These are phyloP conservation scores for Microvelia longipes DNA, from an alignment of 1,140 invertebrate species.

Conservation along the genomic window DNA sequence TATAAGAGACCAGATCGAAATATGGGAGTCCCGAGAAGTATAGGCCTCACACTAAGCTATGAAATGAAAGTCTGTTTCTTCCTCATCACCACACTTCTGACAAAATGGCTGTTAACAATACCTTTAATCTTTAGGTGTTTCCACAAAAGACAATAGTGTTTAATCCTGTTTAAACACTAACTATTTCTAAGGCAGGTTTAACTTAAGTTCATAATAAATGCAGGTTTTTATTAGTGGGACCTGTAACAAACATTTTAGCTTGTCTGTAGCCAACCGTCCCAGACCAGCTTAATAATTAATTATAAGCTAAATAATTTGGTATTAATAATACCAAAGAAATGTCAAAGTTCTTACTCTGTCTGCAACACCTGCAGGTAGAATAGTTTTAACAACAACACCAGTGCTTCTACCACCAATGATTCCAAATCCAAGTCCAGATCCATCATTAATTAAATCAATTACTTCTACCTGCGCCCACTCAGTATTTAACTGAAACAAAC, in stretches of 20 bases:
- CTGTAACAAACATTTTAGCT: neutral
- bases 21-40: too few species aligned
- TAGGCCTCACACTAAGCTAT: too few species aligned
- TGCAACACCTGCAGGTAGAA: constrained; percentile 78
- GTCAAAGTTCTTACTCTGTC: constrained; percentile 50
- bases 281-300: neutral
- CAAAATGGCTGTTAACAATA: too few species aligned
- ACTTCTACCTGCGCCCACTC: constrained; percentile 82
- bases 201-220: neutral
- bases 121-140: too few species aligned
- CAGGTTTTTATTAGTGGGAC: neutral
- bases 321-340: neutral
- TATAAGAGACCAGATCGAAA: too few species aligned
- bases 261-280: neutral
- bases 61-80: too few species aligned
- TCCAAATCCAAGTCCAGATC: constrained; percentile 76
- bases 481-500: constrained; percentile 57
- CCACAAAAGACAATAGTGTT: too few species aligned
- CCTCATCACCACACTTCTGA: too few species aligned
- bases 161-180: neutral
- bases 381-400: constrained; percentile 91
- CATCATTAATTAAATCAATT: constrained; percentile 72
- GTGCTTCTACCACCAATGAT: constrained; percentile 88
- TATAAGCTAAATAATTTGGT: neutral
- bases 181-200: neutral